Base-by-base conservation (phyloP, 2,113 vertebrate genomes). In the Oreocharis arfaki region DNA sequence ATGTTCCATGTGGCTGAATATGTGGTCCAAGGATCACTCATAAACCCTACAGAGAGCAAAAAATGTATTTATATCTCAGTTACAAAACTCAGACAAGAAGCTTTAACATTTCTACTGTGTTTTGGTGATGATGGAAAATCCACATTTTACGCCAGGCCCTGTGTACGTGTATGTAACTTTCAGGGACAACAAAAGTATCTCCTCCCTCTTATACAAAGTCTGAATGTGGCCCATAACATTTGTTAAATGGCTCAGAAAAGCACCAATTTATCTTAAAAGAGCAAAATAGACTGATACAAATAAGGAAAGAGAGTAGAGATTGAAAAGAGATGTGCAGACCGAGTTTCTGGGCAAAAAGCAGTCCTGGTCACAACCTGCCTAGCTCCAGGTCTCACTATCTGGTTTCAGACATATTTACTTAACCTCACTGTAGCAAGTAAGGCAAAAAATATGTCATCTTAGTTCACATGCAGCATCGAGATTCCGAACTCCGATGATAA, bases 401-500 rank as follows among this genome's bases (percentile, higher is more conserved):
- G 83, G 20, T 81, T 88, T 76, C 76, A 86, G 76, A 73, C 15
- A 1, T 33, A 30, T 44, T 84, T 74, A 73, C 80, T 89, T 76
- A 67, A 61, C 3, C 0, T 47, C 21, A 39, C 37, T 20, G 16
- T 17, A 63, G 96, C 90, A 94, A 97, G 97, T 93, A 91, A 96
- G 79, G 94, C 90, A 94, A 97, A 97, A 98, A 97, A 93, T 84
- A 82, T 33, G 88, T 96, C 80, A 50, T 96, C 97, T 96, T 94
- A 93, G 97, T 97, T 99, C 98, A 97, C 98, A 96, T 2, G 7
- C 69, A 87, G 97, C 67, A 93, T 97, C 23, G 46, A 98, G 97
- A 99, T 99, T 99, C 98, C 95, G 71, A 87, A 95, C 95, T 89
- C 90, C 7, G 6, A 76, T 74, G 98, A 95, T 94, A 98, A 98